Evolutionary conservation across 2,888 invertebrate species (phyloP).

Genomic region (Spisula solida): DNA sequence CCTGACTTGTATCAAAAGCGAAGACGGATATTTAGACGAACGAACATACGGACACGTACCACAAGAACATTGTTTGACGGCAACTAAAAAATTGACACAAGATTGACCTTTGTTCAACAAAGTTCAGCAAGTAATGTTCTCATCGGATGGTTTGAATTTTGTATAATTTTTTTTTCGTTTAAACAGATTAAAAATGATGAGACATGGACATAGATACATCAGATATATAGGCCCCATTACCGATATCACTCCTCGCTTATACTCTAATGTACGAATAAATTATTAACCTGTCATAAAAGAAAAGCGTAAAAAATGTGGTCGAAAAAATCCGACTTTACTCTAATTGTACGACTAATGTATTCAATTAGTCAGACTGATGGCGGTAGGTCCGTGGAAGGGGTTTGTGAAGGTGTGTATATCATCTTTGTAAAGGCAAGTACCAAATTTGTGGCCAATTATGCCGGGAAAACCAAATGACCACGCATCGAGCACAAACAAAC

Average conservation of each 20-base stretch:
- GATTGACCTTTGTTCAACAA: neutral
- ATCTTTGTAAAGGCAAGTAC: too few relatives aligned
- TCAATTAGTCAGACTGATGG: neutral
- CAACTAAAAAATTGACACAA: neutral
- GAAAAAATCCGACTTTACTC: neutral
- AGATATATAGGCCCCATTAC: slow-evolving; percentile 8
- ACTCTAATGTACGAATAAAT: slow-evolving; percentile 3
- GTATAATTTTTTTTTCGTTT: neutral
- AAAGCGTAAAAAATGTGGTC: neutral
- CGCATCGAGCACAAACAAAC: too few relatives aligned
- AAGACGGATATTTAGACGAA: too few relatives aligned
- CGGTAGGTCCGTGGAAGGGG: neutral
- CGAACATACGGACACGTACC: too few relatives aligned
- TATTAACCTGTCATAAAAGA: slow-evolving; percentile 16
- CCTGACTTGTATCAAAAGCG: too few relatives aligned
- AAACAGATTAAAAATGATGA: neutral
- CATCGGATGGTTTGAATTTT: neutral
- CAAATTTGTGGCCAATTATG: too few relatives aligned
- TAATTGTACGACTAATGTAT: slow-evolving; percentile 1
- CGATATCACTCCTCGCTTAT: neutral
- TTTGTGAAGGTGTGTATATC: neutral
- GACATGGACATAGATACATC: neutral
- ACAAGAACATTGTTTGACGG: neutral
- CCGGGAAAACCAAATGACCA: too few relatives aligned
- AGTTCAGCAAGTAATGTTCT: neutral